Evolutionary conservation across 2,888 invertebrate species (phyloP).

Genomic region (Watsonalla cultraria): DNA sequence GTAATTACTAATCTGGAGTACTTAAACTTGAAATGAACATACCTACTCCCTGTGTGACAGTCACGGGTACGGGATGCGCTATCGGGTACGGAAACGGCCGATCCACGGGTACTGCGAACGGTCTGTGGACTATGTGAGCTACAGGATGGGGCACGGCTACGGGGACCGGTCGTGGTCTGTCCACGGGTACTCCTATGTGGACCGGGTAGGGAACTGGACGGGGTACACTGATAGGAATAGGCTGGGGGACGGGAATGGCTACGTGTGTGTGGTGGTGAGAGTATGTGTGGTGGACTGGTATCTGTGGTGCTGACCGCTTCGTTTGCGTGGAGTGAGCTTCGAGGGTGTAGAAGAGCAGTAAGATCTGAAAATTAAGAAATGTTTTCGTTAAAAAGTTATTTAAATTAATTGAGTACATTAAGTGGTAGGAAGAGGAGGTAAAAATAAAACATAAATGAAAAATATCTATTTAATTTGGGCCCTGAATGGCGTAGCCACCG

Average conservation of each 20-base stretch:
- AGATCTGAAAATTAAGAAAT: conserved; percentile 31
- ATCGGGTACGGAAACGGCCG: conserved; percentile 77
- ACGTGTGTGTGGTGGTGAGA: conserved; percentile 71
- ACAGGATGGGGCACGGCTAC: conserved; percentile 72
- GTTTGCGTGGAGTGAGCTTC: conserved; percentile 6
- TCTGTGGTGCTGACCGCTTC: conserved; percentile 8
- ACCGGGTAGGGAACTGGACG: conserved; percentile 71
- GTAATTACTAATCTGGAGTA: background rate
- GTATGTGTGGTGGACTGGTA: conserved; percentile 57
- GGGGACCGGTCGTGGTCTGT: conserved; percentile 65
- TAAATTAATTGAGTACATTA: too few relatives aligned
- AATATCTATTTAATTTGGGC: too few relatives aligned
- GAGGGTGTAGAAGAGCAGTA: conserved; percentile 31
- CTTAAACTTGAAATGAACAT: background rate
- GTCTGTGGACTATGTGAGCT: conserved; percentile 64
- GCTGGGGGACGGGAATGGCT: conserved; percentile 73
- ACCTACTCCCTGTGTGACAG: conserved; percentile 70
- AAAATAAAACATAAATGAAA: too few relatives aligned
- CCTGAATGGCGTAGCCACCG: too few relatives aligned
- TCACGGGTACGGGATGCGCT: conserved; percentile 73
- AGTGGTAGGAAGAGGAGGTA: too few relatives aligned
- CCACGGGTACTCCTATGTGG: conserved; percentile 70
- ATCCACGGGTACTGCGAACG: conserved; percentile 69
- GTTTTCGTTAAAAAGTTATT: too few relatives aligned
- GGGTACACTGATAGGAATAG: conserved; percentile 54